Evolutionary conservation across 1,140 invertebrate genomes (phyloP), one percentile per base, ranked within the genome.

Genomic region (Euura lappo): DNA sequence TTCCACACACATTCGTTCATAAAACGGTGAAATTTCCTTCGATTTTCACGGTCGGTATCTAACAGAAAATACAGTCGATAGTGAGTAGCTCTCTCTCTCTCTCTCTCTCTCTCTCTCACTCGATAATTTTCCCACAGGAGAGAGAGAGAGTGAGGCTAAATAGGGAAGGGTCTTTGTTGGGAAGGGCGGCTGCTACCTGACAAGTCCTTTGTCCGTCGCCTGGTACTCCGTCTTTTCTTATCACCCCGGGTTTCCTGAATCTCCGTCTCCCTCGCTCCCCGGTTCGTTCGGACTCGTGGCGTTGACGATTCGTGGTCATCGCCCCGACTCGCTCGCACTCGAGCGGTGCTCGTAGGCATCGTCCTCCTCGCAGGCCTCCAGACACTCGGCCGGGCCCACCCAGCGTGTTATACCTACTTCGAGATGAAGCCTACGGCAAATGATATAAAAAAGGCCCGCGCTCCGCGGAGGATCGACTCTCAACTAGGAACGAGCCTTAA

Each of bases 181-280:
- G 68, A 68, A 77, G 76, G 77, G 76, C 74, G 72, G 71, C 74
- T 76, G 78, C 80, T 81, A 82, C 81, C 81, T 82, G 79, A 80
- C 81, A 78, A 81, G 75, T 80, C 78, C 79, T 81, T 83, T 82
- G 79, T 83, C 80, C 75, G 70, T 73, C 76, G 73, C 74, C 74
- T 76, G 69, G 71, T 74, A 69, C 51, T 76, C 72, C 46, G 51
- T 75, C 71, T 64, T 79, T 28, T 60, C 51, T 60, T 60, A 60
- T 60, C 51, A 60, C 51, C 13, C 13, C 51, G 51, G 8, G 8
- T 60, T 60, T 60, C 51, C 51, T 60, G 0, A 28, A 70, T 72
- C 45, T 73, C 65, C 10, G 77, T 74, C 78, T 76, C 75, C 76
- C 74, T 78, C 73, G 69, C 76, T 77, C 75, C 28, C 28, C 51